Evolutionary conservation across 2,797 vertebrate species (phyloP), one percentile per base, ranked within the genome.

Genomic region (Diplodus sargus): DNA sequence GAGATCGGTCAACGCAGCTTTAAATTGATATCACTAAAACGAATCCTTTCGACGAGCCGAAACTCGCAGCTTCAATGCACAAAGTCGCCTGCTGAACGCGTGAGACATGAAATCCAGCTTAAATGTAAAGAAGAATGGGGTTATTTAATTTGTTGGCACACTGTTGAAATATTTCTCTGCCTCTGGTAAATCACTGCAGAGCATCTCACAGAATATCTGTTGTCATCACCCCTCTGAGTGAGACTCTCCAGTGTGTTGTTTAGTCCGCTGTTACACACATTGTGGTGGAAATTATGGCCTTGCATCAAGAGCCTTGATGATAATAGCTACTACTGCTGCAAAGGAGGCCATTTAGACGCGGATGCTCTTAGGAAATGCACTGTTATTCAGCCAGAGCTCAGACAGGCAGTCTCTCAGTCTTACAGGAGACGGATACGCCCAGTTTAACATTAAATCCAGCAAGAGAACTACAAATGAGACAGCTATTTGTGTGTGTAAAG

Each of bases 301-400:
- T 65, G 22, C 56, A 49, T 71, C 23, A 25, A 76, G 56, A 62
- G 49, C 28, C 28, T 70, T 63, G 22, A 65, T 49, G 48, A 73
- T 67, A 76, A 57, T 62, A 66, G 3, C 22, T 58, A 22, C 56
- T 30, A 45, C 30, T 57, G 43, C 51, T 73, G 42, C 22, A 60
- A 69, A 17, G 51, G 25, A 67, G 60, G 49, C 34, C 11, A 47
- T 84, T 57, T 58, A 59, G 34, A 23, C 28, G 57, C 10, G 39
- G 43, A 8, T 11, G 22, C 47, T 54, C 17, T 70, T 4, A 17
- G 16, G 54, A 84, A 47, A 51, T 57, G 10, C 39, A 48, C 22
- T 48, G 61, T 3, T 65, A 39, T 64, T 25, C 39, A 30, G 4
- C 60, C 49, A 23, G 28, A 70, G 25, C 17, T 54, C 15, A 66